Conservation (phyloP, 1,140 invertebrate genomes). For the Augochlora pura region DNA sequence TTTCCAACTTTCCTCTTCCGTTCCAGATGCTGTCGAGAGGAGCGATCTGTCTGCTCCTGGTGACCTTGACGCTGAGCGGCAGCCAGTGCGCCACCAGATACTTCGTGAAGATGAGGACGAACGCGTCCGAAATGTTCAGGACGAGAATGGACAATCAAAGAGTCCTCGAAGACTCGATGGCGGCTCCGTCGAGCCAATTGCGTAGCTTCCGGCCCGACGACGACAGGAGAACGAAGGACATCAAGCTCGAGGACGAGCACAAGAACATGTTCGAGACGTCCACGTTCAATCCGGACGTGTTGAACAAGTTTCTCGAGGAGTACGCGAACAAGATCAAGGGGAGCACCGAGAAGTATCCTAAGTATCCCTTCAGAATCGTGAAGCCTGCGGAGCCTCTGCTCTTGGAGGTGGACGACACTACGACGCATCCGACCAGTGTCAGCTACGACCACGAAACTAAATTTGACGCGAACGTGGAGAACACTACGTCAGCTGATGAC, state of each 20-base stretch:
- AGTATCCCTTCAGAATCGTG: conserved; percentile 77
- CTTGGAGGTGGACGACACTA: conserved; percentile 75
- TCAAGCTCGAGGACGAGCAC: conserved; percentile 47
- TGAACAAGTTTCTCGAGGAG: conserved; percentile 82
- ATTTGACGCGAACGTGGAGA: conserved; percentile 70
- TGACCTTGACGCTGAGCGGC: conserved; percentile 48
- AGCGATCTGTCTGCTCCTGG: conserved; percentile 61
- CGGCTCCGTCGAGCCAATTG: conserved; percentile 43
- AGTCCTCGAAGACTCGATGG: conserved; percentile 46
- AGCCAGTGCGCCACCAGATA: conserved; percentile 60
- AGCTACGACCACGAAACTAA: conserved; percentile 69
- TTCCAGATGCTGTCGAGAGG: conserved; percentile 71
- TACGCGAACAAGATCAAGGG: conserved; percentile 82
- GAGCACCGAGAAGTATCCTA: conserved; percentile 72
- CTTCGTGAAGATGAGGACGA: conserved; percentile 57
- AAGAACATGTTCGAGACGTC: conserved; percentile 72
- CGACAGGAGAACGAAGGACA: conserved; percentile 46
- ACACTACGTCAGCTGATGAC: conserved; percentile 40
- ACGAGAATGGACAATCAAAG: conserved; percentile 50
- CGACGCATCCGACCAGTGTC: conserved; percentile 69
- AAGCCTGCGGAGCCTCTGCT: conserved; percentile 78
- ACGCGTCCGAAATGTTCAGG: conserved; percentile 58
- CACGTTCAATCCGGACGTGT: conserved; percentile 79
- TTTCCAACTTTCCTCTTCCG: neutral
- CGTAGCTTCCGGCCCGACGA: conserved; percentile 36